A percentile compares a stretch with the other conserved stretches of the same genome.
Evolutionary conservation across 2,888 invertebrate species (phyloP).

Genomic region (Nemurella pictetii): DNA sequence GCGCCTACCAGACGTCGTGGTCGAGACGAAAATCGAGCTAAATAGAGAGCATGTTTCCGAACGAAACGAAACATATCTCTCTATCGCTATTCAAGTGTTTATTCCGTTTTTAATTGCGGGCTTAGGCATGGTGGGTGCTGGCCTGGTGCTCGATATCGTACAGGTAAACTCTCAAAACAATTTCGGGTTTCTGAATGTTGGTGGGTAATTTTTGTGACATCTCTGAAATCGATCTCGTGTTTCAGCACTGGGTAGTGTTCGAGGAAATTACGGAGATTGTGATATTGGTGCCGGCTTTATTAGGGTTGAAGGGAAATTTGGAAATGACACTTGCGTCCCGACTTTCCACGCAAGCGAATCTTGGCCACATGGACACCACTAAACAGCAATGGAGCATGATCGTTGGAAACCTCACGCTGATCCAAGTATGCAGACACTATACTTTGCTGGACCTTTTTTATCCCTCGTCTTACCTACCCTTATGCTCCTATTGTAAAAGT

Average conservation of each 20-base stretch:
- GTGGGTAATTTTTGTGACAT: too few relatives aligned
- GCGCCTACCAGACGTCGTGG: conserved; percentile 59
- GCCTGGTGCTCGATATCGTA: conserved; percentile 79
- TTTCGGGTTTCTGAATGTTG: too few relatives aligned
- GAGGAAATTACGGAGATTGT: conserved; percentile 69
- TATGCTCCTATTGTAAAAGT: too few relatives aligned
- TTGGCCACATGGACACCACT: conserved; percentile 72
- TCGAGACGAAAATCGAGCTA: conserved; percentile 55
- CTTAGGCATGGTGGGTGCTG: conserved; percentile 89
- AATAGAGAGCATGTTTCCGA: conserved; percentile 46
- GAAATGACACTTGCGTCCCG: conserved; percentile 94
- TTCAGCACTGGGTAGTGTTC: conserved; percentile 74
- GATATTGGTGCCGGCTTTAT: conserved; percentile 81
- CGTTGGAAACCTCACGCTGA: conserved; percentile 72
- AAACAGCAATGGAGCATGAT: conserved; percentile 68
- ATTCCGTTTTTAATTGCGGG: conserved; percentile 85
- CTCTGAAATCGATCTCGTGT: conserved; percentile 36
- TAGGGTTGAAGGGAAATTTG: conserved; percentile 90
- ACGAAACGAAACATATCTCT: conserved; percentile 59
- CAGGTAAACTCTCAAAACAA: too few relatives aligned
- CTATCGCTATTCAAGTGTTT: conserved; percentile 75
- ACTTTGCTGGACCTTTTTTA: too few relatives aligned
- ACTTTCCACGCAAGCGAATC: conserved; percentile 84
- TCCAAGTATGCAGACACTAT: conserved; percentile 62
- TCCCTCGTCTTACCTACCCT: too few relatives aligned